These are phyloP conservation scores for Dioctria rufipes DNA, from an alignment of 2,888 invertebrate genomes.

Conservation along the genomic window DNA sequence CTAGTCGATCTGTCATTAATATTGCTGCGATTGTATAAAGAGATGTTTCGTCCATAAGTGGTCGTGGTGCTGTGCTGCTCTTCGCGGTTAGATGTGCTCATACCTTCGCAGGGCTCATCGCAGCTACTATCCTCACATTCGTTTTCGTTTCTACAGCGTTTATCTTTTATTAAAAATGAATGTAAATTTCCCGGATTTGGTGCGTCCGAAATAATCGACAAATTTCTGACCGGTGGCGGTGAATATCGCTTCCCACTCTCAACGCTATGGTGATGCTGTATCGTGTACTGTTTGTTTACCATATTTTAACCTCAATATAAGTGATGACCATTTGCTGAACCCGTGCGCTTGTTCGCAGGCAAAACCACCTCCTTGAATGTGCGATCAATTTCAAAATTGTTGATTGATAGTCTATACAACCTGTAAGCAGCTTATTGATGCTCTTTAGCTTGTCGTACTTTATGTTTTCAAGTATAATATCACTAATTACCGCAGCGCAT, in stretches of 20 bases:
- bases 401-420: not conserved
- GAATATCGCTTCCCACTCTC: constrained; percentile 38
- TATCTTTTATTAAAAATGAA: constrained; percentile 22
- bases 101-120: not conserved
- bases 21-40: constrained; percentile 18
- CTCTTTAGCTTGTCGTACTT: not conserved
- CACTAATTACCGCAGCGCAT: not conserved
- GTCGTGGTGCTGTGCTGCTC: not conserved
- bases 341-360: constrained; percentile 14
- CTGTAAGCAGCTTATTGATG: not conserved
- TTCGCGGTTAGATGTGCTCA: not conserved
- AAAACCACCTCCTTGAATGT: constrained; percentile 11
- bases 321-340: constrained; percentile 28
- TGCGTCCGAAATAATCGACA: constrained; percentile 55
- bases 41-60: constrained; percentile 33
- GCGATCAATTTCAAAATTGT: constrained; percentile 7
- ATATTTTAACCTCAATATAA: constrained; percentile 42
- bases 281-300: constrained; percentile 57
- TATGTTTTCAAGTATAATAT: not conserved
- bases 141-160: not conserved
- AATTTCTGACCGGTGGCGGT: constrained; percentile 56
- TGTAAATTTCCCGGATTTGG: constrained; percentile 54
- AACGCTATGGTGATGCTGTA: constrained; percentile 47
- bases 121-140: not conserved
- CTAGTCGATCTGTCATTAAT: not conserved